phyloP scores from a whole-genome alignment of 2,797 vertebrate species.

The Molossus molossus region DNA sequence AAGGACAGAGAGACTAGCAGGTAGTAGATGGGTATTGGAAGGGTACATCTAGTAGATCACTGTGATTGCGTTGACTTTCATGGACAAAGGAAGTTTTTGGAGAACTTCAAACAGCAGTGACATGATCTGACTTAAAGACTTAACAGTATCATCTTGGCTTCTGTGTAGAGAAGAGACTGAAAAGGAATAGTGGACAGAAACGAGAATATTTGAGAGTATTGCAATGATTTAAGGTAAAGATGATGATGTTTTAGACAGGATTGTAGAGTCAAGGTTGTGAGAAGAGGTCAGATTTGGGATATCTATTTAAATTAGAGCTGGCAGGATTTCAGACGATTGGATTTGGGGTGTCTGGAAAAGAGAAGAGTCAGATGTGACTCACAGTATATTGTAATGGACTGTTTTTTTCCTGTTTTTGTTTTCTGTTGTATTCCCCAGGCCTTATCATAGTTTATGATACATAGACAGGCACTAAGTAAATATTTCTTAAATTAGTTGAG shows the following conservation, averaged over 20 bases:
- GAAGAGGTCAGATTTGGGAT: background rate
- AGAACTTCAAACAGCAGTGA: background rate
- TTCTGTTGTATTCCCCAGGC: background rate
- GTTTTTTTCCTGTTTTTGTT: background rate
- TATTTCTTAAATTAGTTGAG: background rate
- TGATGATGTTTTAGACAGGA: background rate
- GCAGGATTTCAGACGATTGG: constrained; percentile 5
- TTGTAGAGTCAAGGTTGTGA: background rate
- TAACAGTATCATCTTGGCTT: background rate
- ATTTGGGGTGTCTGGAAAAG: background rate
- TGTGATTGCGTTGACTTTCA: background rate
- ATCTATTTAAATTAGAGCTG: constrained; percentile 14
- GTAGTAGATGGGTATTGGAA: too few relatives aligned
- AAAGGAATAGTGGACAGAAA: constrained; percentile 50
- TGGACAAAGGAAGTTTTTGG: background rate
- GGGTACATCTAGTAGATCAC: background rate
- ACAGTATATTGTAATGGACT: background rate
- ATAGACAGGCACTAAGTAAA: background rate
- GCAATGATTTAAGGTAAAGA: background rate
- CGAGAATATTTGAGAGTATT: background rate
- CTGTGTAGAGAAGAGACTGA: background rate
- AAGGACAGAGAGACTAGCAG: background rate
- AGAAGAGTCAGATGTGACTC: background rate
- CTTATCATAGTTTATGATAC: background rate
- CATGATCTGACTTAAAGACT: background rate